These are phyloP conservation scores for Epinephelus coioides DNA, from an alignment of 2,797 vertebrate species.

Conservation along the genomic window DNA sequence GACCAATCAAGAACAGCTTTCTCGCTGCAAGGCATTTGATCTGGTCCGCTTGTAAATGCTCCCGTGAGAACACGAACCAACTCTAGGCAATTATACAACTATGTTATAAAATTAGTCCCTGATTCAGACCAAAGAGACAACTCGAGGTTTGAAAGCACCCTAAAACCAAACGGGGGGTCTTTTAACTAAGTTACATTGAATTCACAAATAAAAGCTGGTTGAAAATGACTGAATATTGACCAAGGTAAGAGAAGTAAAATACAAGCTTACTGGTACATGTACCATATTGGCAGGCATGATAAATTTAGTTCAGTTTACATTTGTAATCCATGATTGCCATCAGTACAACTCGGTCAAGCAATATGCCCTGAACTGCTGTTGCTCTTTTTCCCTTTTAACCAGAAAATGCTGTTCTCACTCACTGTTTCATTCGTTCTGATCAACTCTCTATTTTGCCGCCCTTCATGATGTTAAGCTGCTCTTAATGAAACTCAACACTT, in stretches of 20 bases:
- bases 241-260: neutral
- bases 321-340: neutral
- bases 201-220: neutral
- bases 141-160: too few species aligned
- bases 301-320: neutral
- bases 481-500: constrained; percentile 70
- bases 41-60: too few species aligned
- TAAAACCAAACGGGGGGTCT: too few species aligned
- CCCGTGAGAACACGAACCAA: too few species aligned
- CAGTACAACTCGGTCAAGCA: neutral
- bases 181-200: neutral
- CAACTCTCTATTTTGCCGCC: constrained; percentile 26
- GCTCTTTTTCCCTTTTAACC: constrained; percentile 6
- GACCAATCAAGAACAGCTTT: too few species aligned
- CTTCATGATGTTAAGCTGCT: constrained; percentile 55
- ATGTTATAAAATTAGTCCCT: too few species aligned
- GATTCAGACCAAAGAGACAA: too few species aligned
- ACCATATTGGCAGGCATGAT: too few species aligned
- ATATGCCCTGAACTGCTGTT: neutral
- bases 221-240: neutral
- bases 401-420: constrained; percentile 30
- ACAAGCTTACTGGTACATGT: neutral
- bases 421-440: constrained; percentile 32
- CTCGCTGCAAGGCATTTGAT: too few species aligned
- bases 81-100: too few species aligned